Percentiles rank a stretch among this genome's conserved stretches.
Conservation (phyloP, 2,888 invertebrate species). For the Drosophila peninsularis region DNA sequence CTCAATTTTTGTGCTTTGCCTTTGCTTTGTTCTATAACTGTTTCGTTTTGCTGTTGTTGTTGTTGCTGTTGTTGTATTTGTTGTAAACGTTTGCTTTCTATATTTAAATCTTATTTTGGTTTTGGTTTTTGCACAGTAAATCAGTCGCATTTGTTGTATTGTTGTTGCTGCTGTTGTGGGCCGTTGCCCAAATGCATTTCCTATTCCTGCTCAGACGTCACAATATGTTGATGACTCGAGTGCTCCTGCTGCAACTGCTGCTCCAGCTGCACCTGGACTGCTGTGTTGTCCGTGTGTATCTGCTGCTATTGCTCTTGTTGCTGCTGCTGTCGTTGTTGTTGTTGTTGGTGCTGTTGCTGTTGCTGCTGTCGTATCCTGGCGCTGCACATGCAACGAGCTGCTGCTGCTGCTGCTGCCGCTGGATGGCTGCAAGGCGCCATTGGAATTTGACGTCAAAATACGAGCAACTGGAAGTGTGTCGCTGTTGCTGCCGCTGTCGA, state of each 20-base stretch:
- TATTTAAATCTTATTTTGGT: neutral
- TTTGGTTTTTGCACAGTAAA: slow-evolving; percentile 49
- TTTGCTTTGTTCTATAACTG: slow-evolving; percentile 3
- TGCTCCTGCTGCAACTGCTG: slow-evolving; percentile 25
- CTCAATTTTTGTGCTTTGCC: slow-evolving; percentile 39
- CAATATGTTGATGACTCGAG: slow-evolving; percentile 51
- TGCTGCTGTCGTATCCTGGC: slow-evolving; percentile 48
- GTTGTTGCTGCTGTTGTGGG: slow-evolving; percentile 30
- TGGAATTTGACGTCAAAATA: slow-evolving; percentile 77
- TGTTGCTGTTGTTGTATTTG: slow-evolving; percentile 5
- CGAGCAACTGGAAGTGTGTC: slow-evolving; percentile 79
- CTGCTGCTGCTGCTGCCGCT: slow-evolving; percentile 45
- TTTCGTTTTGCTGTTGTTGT: neutral
- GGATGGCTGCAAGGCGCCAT: slow-evolving; percentile 74
- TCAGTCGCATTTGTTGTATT: slow-evolving; percentile 48
- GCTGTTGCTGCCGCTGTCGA: slow-evolving; percentile 40
- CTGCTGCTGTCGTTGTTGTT: slow-evolving; percentile 40
- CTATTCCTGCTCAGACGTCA: slow-evolving; percentile 31
- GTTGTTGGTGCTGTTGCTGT: neutral
- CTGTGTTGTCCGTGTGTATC: slow-evolving; percentile 60
- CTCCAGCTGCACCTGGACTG: slow-evolving; percentile 32
- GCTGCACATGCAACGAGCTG: slow-evolving; percentile 73
- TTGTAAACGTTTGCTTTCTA: slow-evolving; percentile 1
- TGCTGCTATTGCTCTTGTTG: slow-evolving; percentile 52
- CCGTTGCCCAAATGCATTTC: slow-evolving; percentile 40